phyloP scores from a whole-genome alignment of 2,797 vertebrate genomes.

The Sebastes diaconus region DNA sequence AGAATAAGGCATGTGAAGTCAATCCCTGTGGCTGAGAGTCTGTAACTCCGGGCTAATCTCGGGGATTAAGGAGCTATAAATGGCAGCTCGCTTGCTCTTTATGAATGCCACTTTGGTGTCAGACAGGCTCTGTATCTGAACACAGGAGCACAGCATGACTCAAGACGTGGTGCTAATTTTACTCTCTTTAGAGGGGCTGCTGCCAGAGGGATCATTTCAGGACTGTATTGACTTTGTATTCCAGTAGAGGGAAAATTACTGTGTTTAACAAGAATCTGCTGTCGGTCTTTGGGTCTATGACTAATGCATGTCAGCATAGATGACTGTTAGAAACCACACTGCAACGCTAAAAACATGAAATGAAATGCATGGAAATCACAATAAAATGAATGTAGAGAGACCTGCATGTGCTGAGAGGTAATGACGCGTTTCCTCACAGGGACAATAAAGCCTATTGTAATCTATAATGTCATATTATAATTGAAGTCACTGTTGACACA shows the following conservation, averaged over 20 bases:
- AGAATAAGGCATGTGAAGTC: slow-evolving; percentile 65
- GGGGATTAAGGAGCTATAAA: slow-evolving; percentile 80
- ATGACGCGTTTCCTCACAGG: background rate
- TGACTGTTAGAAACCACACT: background rate
- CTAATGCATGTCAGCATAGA: background rate
- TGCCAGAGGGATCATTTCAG: slow-evolving; percentile 17
- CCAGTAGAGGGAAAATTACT: background rate
- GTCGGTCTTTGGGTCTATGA: background rate
- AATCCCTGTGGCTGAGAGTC: slow-evolving; percentile 71
- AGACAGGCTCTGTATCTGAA: slow-evolving; percentile 49
- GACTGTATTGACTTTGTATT: background rate
- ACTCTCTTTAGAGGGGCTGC: slow-evolving; percentile 8
- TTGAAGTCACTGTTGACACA: slow-evolving; percentile 2
- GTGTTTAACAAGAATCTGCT: slow-evolving; percentile 6
- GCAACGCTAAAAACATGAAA: background rate
- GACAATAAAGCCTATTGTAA: background rate
- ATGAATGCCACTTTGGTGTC: slow-evolving; percentile 66
- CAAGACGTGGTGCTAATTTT: slow-evolving; percentile 59
- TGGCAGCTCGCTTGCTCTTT: slow-evolving; percentile 65
- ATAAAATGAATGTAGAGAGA: background rate
- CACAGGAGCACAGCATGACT: slow-evolving; percentile 54
- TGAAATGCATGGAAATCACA: background rate
- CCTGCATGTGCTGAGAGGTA: background rate
- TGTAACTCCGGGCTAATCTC: slow-evolving; percentile 78
- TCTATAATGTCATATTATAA: slow-evolving; percentile 1